Evolutionary conservation across 2,888 invertebrate species (phyloP).

Genomic region (Xestia ashworthii): DNA sequence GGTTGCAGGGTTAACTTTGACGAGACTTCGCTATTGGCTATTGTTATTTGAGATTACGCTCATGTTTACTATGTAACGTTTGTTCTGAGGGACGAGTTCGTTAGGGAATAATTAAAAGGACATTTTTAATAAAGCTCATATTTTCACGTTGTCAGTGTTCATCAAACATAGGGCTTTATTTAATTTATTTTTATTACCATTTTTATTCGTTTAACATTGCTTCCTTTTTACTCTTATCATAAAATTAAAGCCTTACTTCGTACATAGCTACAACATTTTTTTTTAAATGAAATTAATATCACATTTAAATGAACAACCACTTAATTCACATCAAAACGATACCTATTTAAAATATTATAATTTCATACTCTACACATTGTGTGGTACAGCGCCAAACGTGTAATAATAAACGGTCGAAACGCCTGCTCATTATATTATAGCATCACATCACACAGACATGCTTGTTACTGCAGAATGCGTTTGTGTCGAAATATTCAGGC

Average conservation of each 20-base stretch:
- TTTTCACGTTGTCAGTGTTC: neutral
- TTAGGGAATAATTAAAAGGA: slow-evolving; percentile 42
- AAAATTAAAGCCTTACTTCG: neutral
- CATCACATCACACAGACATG: slow-evolving; percentile 23
- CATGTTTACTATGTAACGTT: slow-evolving; percentile 52
- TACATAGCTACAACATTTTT: no score
- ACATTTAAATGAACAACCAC: no score
- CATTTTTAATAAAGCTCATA: slow-evolving; percentile 24
- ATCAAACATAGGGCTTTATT: neutral
- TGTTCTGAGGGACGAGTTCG: slow-evolving; percentile 33
- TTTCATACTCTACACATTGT: slow-evolving; percentile 22
- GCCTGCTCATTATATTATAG: slow-evolving; percentile 41
- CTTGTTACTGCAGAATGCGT: slow-evolving; percentile 18
- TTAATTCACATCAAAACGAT: neutral
- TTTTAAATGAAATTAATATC: no score
- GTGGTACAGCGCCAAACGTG: neutral
- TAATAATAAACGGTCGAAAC: neutral
- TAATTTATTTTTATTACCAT: neutral
- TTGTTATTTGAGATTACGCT: slow-evolving; percentile 62
- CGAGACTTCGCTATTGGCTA: slow-evolving; percentile 57
- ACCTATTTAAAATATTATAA: slow-evolving; percentile 20
- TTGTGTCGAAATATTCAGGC: slow-evolving; percentile 10
- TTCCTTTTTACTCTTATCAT: neutral
- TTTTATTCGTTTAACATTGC: neutral
- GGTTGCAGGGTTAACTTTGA: slow-evolving; percentile 63